Evolutionary conservation across 1,140 invertebrate species (phyloP), one percentile per base, ranked within the genome.

Genomic region (Matsumurasca onukii): DNA sequence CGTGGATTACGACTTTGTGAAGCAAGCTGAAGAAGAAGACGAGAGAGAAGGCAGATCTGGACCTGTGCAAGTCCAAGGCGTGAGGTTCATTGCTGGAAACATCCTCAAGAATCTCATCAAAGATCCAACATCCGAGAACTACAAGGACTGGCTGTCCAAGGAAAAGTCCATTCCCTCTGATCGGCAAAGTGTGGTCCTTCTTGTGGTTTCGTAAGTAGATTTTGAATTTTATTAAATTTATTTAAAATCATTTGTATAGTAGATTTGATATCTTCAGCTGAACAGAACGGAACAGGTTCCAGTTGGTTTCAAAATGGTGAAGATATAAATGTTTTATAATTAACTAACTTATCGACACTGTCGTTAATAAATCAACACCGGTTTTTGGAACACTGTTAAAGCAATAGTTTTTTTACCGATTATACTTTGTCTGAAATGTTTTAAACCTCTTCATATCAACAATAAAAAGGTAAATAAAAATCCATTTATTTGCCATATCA

Each of bases 151-250:
- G 89, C 79, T 93, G 31, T 86, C 91, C 59, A 87, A 86, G 67
- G 91, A 93, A 78, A 86, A 87, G 61, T 84, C 82, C 57, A 90
- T 88, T 0, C 83, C 86, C 25, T 79, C 88, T 25, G 88, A 91
- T 55, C 80, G 86, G 71, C 91, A 93, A 74, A 88, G 90, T 0
- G 90, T 93, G 31, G 84, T 93, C 70, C 82, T 93, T 20, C 82
- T 93, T 64, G 90, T 93, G 49, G 87, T 89, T 30, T 87, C 85
- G 91, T 93, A 81, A 89, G 86, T 31, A 55, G 22, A 12, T n/a
- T 67, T 51, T 34, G n/a, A 27, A 24, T 67, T 31, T 20, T 22
- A 20, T n/a, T 20, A 45, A 45, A 45, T 45, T 45, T 45, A 45
- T 45, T 9, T 45, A 45, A 45, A 45, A 12, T 45, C 9, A 45